Evolutionary conservation across 2,888 invertebrate species (phyloP), one percentile per base, ranked within the genome.

Genomic region (Hypercompe scribonia): DNA sequence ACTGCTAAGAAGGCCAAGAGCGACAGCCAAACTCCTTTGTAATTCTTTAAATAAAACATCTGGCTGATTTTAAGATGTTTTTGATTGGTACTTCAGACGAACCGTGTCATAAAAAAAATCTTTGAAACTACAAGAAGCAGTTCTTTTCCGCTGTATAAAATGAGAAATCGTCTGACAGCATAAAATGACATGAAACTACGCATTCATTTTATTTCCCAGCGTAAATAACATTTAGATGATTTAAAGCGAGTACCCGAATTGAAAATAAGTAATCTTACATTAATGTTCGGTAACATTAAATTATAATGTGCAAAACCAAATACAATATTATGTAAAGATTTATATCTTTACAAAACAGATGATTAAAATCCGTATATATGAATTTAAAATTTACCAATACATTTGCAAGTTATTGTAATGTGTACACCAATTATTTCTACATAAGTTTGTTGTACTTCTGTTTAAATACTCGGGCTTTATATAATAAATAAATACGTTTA

Each of bases 311-410:
- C 31, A 15, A 61, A 61, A 31, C 18, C 31, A 61, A 61, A 61
- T 61, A 31, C 31, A 61, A 61, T 65, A n/a, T 34, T 65, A 36
- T 65, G 36, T 65, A 36, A 36, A 65, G 65, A 65, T 36, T n/a
- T 24, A 65, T 58, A 28, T 61, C 61, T 31, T 61, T 18, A 61
- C 61, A 61, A 31, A 28, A 7, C 31, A 31, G 8, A 31, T 61
- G 31, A 61, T 61, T 61, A 31, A 61, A 61, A 61, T 18, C 18
- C 18, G 18, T 31, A 61, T 61, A 31, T 61, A 15, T 28, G 15
- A 18, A 61, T 18, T 18, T 18, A 18, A 31, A 8, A 18, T 61
- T 18, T 61, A 61, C 61, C 31, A 61, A 61, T 31, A 2, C 28
- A 61, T 18, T 61, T 61, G 61, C 61, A 61, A 31, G 31, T 31